Base-by-base conservation (phyloP, 2,113 vertebrate species). In the Callopanchax toddi region DNA sequence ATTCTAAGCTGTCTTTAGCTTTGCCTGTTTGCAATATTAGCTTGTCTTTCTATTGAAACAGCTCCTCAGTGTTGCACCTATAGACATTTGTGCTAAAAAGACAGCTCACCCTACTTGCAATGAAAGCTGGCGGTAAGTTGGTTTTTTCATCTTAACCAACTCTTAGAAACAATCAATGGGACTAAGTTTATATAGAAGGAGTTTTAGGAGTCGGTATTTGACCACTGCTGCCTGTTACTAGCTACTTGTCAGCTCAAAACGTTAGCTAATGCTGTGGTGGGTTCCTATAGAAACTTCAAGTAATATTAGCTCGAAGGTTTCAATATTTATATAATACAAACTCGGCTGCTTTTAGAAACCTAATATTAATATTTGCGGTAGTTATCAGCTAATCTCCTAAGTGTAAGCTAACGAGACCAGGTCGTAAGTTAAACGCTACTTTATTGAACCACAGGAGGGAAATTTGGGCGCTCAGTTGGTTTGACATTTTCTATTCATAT, bases 101-200 rank as follows among this genome's bases (percentile, higher is more conserved):
- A 70, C 59, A 57, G 67, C 74, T 57, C 71, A 23, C 64, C 76
- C n/a, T n/a, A 63, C 69, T 87, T 86, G 92, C 85, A 83, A 93
- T 93, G 93, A 93, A 93, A 92, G 90, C 87, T 50, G 91, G 91
- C 63, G 91, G 92, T 93, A 87, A 93, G 93, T 91, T 36, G 26
- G 17, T 54, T 50, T 48, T 39, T 8, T 20, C 11, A 26, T 34
- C 7, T 22, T 9, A 26, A 9, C 7, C 36, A 55, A 12, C 15
- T 45, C 18, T 18, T n/a, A 23, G 2, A 10, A 22, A 0, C 4
- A 17, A 21, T 4, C 20, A n/a, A 4, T 11, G 0, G 0, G 0
- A 9, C 23, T 4, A 0, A 4, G 4, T 12, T 29, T 12, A 12
- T 29, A 6, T 39, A 20, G 16, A 5, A 10, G 0, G 16, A 25